Conservation (phyloP, 2,113 vertebrate species). For the Anhinga anhinga region DNA sequence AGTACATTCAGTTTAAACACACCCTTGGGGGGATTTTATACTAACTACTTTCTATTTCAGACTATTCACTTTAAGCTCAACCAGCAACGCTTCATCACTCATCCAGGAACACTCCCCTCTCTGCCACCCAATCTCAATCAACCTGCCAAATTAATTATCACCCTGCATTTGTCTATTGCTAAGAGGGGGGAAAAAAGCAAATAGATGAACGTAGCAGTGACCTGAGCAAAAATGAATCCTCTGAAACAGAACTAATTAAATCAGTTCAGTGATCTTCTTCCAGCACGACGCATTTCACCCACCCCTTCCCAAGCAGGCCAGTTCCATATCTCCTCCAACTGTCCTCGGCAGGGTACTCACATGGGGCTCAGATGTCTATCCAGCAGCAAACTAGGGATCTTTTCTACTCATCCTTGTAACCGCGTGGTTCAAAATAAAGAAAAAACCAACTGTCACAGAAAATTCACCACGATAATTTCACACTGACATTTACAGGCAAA, state of each 20-base stretch:
- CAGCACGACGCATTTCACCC: neutral
- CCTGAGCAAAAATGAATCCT: slow-evolving; percentile 35
- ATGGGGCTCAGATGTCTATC: neutral
- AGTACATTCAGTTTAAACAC: slow-evolving; percentile 52
- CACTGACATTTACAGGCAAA: neutral
- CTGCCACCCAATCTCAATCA: slow-evolving; percentile 58
- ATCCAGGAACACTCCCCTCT: slow-evolving; percentile 22
- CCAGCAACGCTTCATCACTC: slow-evolving; percentile 22
- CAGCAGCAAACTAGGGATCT: neutral
- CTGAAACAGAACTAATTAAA: slow-evolving; percentile 55
- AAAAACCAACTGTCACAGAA: neutral
- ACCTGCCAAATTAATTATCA: slow-evolving; percentile 68
- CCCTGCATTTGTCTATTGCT: slow-evolving; percentile 24
- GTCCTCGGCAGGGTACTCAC: neutral
- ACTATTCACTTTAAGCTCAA: slow-evolving; percentile 49
- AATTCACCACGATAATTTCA: neutral
- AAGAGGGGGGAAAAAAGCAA: neutral
- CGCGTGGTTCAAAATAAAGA: neutral
- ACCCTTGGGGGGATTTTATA: slow-evolving; percentile 50
- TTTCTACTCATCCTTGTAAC: neutral
- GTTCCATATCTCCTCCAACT: neutral
- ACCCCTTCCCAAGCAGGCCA: neutral
- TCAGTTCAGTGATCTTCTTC: slow-evolving; percentile 28
- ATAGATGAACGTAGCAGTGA: slow-evolving; percentile 28
- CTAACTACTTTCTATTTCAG: slow-evolving; percentile 66